Evolutionary conservation across 2,888 invertebrate species (phyloP).

Genomic region (Cheilosia scutellata): DNA sequence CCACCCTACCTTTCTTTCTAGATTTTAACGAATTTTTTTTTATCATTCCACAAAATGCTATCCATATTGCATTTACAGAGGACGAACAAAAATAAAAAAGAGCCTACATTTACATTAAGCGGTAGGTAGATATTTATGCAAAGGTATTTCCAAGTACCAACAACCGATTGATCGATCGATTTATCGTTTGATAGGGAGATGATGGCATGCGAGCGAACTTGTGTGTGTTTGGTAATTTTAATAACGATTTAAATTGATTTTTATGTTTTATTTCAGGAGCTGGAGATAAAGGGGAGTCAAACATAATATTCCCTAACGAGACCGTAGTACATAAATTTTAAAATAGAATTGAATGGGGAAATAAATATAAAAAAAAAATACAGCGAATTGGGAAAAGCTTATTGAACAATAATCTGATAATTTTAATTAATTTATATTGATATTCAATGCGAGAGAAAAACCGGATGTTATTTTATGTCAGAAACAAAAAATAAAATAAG

Average conservation of each 20-base stretch:
- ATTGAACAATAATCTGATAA: no score
- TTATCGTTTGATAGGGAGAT: background rate
- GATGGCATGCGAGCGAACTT: background rate
- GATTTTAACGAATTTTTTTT: background rate
- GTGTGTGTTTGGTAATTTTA: background rate
- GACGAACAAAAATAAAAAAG: background rate
- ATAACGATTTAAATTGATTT: constrained; percentile 5
- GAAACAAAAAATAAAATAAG: no score
- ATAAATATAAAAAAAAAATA: no score
- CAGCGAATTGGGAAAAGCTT: no score
- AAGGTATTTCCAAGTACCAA: background rate
- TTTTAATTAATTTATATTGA: no score
- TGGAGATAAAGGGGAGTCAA: no score
- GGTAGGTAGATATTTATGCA: background rate
- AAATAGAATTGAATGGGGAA: no score
- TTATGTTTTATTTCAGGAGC: background rate
- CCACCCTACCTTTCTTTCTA: background rate
- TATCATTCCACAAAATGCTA: background rate
- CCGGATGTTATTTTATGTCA: no score
- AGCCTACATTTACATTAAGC: background rate
- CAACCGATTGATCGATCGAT: constrained; percentile 50
- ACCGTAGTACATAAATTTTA: no score
- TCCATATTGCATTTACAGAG: constrained; percentile 17
- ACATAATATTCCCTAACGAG: no score
- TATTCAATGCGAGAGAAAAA: no score